Evolutionary conservation across 2,113 vertebrate species (phyloP).

Genomic region (Microcebus murinus): DNA sequence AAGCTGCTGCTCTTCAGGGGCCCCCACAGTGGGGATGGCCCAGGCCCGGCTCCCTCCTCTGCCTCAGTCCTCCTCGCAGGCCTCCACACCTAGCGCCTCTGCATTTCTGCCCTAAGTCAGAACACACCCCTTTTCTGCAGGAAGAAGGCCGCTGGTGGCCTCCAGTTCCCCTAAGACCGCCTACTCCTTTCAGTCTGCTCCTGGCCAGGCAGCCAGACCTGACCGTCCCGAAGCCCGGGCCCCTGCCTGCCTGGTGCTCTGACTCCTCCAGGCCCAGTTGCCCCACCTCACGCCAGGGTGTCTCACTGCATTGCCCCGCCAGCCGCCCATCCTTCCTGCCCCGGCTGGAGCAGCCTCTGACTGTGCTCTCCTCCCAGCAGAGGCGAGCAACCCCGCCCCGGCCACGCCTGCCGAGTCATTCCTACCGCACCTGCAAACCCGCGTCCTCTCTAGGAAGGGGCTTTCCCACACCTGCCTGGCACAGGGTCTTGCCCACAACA

Average conservation of each 20-base stretch:
- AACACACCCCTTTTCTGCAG: background rate
- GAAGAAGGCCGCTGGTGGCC: background rate
- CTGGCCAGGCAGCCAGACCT: no score
- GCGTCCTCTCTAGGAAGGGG: background rate
- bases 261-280: no score
- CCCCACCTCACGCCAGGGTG: background rate
- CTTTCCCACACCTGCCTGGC: background rate
- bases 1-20: background rate
- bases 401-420: background rate
- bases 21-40: background rate
- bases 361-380: no score
- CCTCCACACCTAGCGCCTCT: background rate
- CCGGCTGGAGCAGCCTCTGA: background rate
- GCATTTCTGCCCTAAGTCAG: background rate
- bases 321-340: background rate
- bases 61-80: no score
- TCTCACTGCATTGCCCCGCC: background rate
- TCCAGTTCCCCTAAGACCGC: background rate
- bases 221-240: no score
- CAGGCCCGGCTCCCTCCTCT: background rate
- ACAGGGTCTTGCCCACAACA: background rate
- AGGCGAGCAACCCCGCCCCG: no score
- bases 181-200: background rate
- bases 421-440: fast-evolving
- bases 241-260: no score